Evolutionary conservation across 2,888 invertebrate species (phyloP).

Genomic region (Petrophora chlorosata): DNA sequence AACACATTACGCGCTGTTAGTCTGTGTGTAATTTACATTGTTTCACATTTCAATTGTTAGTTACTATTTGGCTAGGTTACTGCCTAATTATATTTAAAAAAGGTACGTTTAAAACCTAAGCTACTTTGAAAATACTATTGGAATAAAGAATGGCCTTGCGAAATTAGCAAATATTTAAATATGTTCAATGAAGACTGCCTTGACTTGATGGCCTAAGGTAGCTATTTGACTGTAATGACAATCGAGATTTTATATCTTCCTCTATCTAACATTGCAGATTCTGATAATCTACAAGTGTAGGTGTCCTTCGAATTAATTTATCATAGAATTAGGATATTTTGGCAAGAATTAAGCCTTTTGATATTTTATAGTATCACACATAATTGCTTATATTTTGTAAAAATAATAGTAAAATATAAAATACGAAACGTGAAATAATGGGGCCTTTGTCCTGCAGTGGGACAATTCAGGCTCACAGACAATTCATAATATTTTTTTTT

Average conservation of each 20-base stretch:
- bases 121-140: conserved; percentile 41
- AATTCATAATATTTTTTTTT: too few relatives aligned
- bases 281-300: conserved; percentile 37
- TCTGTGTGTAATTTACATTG: conserved; percentile 22
- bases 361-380: neutral
- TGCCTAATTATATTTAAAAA: conserved; percentile 40
- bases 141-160: conserved; percentile 57
- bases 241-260: conserved; percentile 48
- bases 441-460: too few relatives aligned
- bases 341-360: neutral
- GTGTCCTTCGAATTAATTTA: conserved; percentile 48
- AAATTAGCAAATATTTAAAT: conserved; percentile 68
- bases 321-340: conserved; percentile 16
- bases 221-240: conserved; percentile 49
- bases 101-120: conserved; percentile 32
- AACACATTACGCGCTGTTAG: conserved; percentile 1
- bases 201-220: conserved; percentile 59
- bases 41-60: conserved; percentile 30
- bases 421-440: too few relatives aligned
- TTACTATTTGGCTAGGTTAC: conserved; percentile 20
- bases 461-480: too few relatives aligned
- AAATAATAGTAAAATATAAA: too few relatives aligned
- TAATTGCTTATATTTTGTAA: neutral
- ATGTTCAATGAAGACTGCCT: conserved; percentile 61
- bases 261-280: conserved; percentile 38